Percentiles rank a stretch among this genome's conserved stretches.
Conservation (phyloP, 2,888 invertebrate species). For the Amaurobius ferox region DNA sequence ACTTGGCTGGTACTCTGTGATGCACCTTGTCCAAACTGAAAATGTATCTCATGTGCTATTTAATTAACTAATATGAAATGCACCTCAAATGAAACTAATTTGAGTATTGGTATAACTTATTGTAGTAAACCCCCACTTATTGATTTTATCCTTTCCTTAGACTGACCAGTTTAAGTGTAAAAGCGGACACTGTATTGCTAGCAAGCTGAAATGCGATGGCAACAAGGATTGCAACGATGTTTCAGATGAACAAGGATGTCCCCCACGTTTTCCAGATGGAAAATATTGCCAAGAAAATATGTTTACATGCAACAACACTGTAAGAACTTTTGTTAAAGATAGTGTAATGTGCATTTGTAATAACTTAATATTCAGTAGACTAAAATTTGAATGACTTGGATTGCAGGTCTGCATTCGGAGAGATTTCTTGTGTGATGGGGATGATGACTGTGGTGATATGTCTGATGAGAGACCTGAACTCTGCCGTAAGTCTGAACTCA, state of each 20-base stretch:
- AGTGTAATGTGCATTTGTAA: neutral
- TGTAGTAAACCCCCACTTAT: too few species aligned
- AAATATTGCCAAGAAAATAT: conserved; percentile 91
- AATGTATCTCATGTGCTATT: too few species aligned
- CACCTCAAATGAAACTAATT: too few species aligned
- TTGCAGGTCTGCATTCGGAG: conserved; percentile 87
- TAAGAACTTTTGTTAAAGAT: conserved; percentile 74
- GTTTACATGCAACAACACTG: conserved; percentile 94
- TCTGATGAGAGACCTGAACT: conserved; percentile 90
- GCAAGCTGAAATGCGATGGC: conserved; percentile 92
- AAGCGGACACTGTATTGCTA: conserved; percentile 94
- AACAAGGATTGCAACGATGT: conserved; percentile 92
- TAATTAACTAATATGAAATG: too few species aligned
- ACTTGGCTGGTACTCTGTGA: too few species aligned
- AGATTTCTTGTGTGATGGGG: conserved; percentile 92
- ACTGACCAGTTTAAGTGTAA: conserved; percentile 93
- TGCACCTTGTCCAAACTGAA: too few species aligned
- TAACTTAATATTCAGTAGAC: neutral
- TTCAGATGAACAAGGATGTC: conserved; percentile 93
- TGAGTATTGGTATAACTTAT: too few species aligned
- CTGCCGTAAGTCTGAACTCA: conserved; percentile 80
- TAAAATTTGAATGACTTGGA: too few species aligned
- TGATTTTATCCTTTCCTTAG: conserved; percentile 77
- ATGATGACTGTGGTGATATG: conserved; percentile 93
- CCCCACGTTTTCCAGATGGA: conserved; percentile 90